Percentiles rank a stretch among this genome's conserved stretches.
These are phyloP conservation scores for human DNA, from an alignment of 2,113 vertebrate species.

Conservation along the genomic window DNA sequence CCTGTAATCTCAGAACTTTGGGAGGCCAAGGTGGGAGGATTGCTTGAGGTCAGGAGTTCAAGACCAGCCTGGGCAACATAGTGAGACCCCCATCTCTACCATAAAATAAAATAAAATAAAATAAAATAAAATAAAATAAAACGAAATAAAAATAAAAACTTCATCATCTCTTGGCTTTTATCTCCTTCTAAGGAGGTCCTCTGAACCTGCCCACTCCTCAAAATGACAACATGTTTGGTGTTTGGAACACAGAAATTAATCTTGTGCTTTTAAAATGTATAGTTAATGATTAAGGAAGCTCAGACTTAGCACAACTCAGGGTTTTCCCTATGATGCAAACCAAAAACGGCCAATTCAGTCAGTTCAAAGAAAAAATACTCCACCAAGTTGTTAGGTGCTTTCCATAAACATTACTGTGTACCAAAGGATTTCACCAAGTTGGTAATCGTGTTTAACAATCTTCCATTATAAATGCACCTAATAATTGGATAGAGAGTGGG, in stretches of 20 bases:
- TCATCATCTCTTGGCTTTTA: neutral
- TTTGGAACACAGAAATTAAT: neutral
- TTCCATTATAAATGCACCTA: neutral
- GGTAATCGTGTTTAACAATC: neutral
- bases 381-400: neutral
- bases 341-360: neutral
- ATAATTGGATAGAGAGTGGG: neutral
- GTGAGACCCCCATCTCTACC: too few relatives aligned
- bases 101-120: too few relatives aligned
- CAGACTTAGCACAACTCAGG: neutral
- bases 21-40: too few relatives aligned
- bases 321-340: neutral
- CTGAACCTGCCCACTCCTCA: neutral
- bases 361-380: conserved; percentile 8
- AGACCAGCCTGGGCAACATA: too few relatives aligned
- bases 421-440: neutral
- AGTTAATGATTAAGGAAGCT: neutral
- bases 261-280: neutral
- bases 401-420: neutral
- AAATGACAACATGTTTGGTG: neutral
- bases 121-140: too few relatives aligned
- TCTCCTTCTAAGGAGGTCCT: neutral
- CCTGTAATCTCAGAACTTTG: too few relatives aligned
- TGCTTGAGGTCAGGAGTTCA: too few relatives aligned
- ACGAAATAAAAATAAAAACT: neutral